Evolutionary conservation across 64 coral and sea anemone genomes (phyloP).

Genomic region (Catalaphyllia jardinei): DNA sequence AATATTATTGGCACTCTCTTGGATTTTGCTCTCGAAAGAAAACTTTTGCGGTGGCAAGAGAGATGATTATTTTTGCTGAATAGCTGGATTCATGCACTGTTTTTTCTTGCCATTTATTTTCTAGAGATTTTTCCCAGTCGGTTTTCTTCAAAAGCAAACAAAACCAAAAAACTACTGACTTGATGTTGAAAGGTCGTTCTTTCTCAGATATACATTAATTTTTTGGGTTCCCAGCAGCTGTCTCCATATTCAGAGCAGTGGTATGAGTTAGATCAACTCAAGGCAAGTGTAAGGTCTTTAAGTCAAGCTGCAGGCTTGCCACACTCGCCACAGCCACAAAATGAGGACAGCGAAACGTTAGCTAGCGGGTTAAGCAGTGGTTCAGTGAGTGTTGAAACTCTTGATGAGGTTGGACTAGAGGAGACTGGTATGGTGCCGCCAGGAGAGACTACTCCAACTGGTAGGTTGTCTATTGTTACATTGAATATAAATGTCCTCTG

Average conservation of each 20-base stretch:
- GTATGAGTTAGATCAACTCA: conserved; percentile 59
- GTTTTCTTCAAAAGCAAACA: too few species aligned
- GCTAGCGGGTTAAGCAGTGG: conserved; percentile 35
- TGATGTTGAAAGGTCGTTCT: background rate
- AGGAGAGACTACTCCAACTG: background rate
- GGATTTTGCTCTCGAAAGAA: too few species aligned
- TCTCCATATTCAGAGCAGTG: conserved; percentile 61
- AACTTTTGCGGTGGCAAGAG: too few species aligned
- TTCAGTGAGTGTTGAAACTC: conserved; percentile 41
- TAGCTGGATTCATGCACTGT: too few species aligned
- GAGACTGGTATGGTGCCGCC: background rate
- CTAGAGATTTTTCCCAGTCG: too few species aligned
- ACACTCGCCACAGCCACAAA: background rate
- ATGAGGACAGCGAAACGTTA: conserved; percentile 15
- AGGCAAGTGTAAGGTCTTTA: conserved; percentile 52
- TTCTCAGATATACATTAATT: background rate
- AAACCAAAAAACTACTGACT: too few species aligned
- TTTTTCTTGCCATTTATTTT: too few species aligned
- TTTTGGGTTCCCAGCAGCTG: background rate
- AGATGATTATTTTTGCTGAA: too few species aligned
- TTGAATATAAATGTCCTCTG: too few species aligned
- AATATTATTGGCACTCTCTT: too few species aligned
- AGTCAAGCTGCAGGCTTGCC: conserved; percentile 11
- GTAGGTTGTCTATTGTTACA: background rate
- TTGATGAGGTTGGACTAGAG: background rate